Conservation (phyloP, 2,797 vertebrate genomes). For the Pangasius sanitwongsei region DNA sequence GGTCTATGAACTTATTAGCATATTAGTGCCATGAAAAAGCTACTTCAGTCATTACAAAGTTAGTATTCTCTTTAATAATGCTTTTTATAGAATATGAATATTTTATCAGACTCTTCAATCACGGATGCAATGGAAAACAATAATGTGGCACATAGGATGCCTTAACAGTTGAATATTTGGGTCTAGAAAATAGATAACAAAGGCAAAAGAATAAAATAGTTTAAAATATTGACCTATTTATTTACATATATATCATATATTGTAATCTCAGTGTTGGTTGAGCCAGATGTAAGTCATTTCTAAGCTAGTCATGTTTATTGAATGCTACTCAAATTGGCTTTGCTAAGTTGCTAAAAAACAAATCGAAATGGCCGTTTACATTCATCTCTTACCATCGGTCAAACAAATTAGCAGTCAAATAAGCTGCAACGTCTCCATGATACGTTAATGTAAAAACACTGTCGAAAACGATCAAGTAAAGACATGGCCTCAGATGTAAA, state of each 20-base stretch:
- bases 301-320: constrained; percentile 48
- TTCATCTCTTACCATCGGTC: constrained; percentile 71
- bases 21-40: background rate
- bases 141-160: background rate
- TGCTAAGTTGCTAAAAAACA: constrained; percentile 67
- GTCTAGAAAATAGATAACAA: background rate
- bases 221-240: constrained; percentile 11
- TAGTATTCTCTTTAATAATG: background rate
- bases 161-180: background rate
- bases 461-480: constrained; percentile 73
- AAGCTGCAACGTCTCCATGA: constrained; percentile 82
- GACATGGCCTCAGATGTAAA: constrained; percentile 85
- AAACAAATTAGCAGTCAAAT: constrained; percentile 97
- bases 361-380: constrained; percentile 73
- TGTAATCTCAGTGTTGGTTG: constrained; percentile 37
- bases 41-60: background rate
- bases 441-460: constrained; percentile 76
- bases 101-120: background rate
- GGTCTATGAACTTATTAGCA: background rate
- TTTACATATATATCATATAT: constrained; percentile 4
- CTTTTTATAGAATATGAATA: background rate
- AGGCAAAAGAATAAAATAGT: background rate
- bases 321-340: constrained; percentile 61
- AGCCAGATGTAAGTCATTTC: constrained; percentile 28
- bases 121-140: background rate